phyloP scores from a whole-genome alignment of 1,140 invertebrate species.

The Bemisia tabaci region DNA sequence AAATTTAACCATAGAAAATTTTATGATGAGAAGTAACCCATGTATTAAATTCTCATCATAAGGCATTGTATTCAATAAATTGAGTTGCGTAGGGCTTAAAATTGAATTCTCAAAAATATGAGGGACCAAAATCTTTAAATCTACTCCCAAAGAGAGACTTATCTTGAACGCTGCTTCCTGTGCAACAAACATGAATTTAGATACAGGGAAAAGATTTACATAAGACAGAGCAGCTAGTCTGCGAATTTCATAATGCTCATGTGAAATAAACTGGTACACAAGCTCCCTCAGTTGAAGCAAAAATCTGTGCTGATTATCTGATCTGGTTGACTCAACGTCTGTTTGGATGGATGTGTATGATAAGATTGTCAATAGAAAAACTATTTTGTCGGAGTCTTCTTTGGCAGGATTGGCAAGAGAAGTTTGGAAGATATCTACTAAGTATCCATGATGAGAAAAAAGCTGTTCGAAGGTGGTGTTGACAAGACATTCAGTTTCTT shows the following conservation, averaged over 20 bases:
- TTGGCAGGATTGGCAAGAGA: neutral
- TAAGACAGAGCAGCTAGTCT: neutral
- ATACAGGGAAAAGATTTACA: neutral
- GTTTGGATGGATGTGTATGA: neutral
- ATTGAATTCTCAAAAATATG: too few species aligned
- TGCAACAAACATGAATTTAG: neutral
- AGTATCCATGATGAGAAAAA: neutral
- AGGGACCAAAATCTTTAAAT: neutral
- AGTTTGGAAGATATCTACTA: neutral
- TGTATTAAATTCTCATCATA: neutral
- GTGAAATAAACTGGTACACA: neutral
- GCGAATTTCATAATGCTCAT: neutral
- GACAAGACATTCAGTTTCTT: neutral
- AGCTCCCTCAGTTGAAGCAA: neutral
- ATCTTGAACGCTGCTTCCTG: neutral
- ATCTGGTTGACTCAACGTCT: neutral
- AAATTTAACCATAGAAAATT: neutral
- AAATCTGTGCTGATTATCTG: neutral
- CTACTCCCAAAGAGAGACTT: neutral
- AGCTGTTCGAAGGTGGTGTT: neutral
- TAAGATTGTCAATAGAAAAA: neutral
- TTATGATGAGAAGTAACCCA: neutral
- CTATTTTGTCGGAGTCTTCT: neutral
- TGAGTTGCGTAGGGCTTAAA: neutral
- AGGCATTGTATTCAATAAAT: neutral